Conservation (phyloP, 2,888 invertebrate species). For the Tachystola acroxantha region DNA sequence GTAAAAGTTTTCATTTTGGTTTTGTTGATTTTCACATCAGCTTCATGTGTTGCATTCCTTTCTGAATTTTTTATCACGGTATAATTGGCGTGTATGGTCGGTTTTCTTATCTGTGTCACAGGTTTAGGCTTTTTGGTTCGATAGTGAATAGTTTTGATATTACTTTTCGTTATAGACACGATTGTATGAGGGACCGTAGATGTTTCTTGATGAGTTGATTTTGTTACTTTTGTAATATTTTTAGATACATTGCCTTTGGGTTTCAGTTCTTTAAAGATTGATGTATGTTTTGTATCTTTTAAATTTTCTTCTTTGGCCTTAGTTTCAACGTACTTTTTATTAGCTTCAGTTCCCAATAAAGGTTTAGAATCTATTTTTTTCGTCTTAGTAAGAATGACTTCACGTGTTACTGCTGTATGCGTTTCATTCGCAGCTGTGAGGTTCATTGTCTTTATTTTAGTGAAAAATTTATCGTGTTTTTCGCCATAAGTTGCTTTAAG, state of each 20-base stretch:
- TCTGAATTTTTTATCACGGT: conserved; percentile 27
- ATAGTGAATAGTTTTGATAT: conserved; percentile 60
- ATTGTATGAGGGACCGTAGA: conserved; percentile 43
- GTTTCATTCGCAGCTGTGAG: conserved; percentile 1
- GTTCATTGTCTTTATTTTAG: conserved; percentile 25
- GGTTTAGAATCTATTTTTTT: not conserved
- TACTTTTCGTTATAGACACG: conserved; percentile 59
- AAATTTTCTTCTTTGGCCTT: not conserved
- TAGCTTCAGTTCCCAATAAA: not conserved
- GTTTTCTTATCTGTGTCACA: conserved; percentile 58
- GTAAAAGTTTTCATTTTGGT: conserved; percentile 39
- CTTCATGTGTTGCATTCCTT: conserved; percentile 23
- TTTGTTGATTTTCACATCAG: conserved; percentile 36
- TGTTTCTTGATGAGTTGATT: conserved; percentile 19
- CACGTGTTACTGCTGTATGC: conserved; percentile 7
- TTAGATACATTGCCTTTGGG: not conserved
- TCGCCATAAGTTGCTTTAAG: conserved; percentile 73
- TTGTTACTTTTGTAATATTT: not conserved
- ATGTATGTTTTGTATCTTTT: not conserved
- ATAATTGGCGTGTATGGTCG: conserved; percentile 25
- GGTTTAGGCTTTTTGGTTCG: conserved; percentile 64
- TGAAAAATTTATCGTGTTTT: conserved; percentile 58
- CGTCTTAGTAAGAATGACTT: conserved; percentile 1
- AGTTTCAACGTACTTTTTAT: not conserved
- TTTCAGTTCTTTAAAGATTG: not conserved